Percentiles rank a stretch among this genome's conserved stretches.
These are phyloP conservation scores for Brachyptera putata DNA, from an alignment of 2,888 invertebrate species.

Conservation along the genomic window DNA sequence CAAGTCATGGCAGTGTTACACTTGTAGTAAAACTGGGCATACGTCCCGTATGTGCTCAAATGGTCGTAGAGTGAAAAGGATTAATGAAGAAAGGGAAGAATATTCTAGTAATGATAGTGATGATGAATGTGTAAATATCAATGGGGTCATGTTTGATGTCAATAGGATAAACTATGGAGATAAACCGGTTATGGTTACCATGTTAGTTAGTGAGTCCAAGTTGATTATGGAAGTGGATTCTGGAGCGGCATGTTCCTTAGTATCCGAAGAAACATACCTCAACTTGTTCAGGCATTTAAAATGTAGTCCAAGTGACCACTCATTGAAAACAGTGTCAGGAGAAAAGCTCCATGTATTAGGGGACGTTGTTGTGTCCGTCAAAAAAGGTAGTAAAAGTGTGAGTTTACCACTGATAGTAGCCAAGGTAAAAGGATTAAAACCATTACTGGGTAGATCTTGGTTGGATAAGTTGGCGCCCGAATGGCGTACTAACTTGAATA, in stretches of 20 bases:
- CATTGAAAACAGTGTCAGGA: background rate
- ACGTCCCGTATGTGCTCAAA: background rate
- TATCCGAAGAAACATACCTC: background rate
- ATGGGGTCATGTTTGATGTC: too few relatives aligned
- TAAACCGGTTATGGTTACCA: background rate
- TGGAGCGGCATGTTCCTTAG: constrained; percentile 1
- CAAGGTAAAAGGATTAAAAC: background rate
- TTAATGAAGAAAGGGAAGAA: too few relatives aligned
- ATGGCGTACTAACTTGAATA: background rate
- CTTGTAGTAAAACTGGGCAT: background rate
- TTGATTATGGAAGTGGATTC: constrained; percentile 2
- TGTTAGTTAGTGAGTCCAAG: background rate
- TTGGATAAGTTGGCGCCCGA: background rate
- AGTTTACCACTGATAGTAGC: background rate
- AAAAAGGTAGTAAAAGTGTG: background rate
- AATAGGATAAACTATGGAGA: too few relatives aligned
- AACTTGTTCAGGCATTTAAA: background rate
- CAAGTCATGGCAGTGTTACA: background rate
- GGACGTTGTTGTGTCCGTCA: background rate
- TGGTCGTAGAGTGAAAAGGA: background rate
- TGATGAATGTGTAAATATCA: too few relatives aligned
- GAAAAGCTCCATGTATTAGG: background rate
- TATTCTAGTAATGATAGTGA: too few relatives aligned
- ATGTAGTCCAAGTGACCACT: background rate
- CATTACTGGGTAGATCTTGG: background rate